A percentile compares a stretch with the other conserved stretches of the same genome.
These are phyloP conservation scores for Diplazon laetatorius DNA, from an alignment of 2,888 invertebrate species.

Conservation along the genomic window DNA sequence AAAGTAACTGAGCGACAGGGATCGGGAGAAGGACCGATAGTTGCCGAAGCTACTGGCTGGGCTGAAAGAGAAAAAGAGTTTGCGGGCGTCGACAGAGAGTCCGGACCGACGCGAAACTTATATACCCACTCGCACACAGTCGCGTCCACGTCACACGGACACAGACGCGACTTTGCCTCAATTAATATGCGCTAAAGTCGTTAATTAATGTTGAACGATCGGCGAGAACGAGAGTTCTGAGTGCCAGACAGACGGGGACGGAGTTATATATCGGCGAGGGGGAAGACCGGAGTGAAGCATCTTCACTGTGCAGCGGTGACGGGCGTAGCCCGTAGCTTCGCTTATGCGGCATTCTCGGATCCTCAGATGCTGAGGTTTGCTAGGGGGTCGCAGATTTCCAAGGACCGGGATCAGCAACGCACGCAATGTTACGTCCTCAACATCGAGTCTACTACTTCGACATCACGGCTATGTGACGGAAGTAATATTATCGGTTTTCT, in stretches of 20 bases:
- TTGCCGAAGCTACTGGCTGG: conserved; percentile 12
- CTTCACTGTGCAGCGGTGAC: background rate
- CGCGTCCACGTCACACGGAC: conserved; percentile 4
- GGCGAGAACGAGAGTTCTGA: conserved; percentile 39
- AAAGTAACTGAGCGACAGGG: conserved; percentile 31
- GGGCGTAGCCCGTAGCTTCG: conserved; percentile 10
- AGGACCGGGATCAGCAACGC: conserved; percentile 27
- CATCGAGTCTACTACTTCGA: conserved; percentile 65
- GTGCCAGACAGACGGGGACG: conserved; percentile 34
- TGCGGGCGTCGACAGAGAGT: conserved; percentile 16
- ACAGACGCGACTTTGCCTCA: conserved; percentile 71
- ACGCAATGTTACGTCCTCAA: conserved; percentile 34
- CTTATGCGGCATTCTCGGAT: conserved; percentile 37
- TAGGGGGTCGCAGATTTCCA: conserved; percentile 8
- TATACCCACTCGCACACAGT: background rate
- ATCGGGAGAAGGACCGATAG: conserved; percentile 41
- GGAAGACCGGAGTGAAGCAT: conserved; percentile 16
- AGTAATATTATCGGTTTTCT: conserved; percentile 76
- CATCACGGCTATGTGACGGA: conserved; percentile 69
- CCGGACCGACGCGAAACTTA: background rate
- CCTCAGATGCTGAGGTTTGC: conserved; percentile 21
- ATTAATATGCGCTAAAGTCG: conserved; percentile 78
- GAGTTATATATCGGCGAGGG: no score
- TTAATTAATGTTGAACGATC: conserved; percentile 75
- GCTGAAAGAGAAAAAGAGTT: conserved; percentile 38